Conservation (phyloP, 2,797 vertebrate genomes). For the Remorina albescens region DNA sequence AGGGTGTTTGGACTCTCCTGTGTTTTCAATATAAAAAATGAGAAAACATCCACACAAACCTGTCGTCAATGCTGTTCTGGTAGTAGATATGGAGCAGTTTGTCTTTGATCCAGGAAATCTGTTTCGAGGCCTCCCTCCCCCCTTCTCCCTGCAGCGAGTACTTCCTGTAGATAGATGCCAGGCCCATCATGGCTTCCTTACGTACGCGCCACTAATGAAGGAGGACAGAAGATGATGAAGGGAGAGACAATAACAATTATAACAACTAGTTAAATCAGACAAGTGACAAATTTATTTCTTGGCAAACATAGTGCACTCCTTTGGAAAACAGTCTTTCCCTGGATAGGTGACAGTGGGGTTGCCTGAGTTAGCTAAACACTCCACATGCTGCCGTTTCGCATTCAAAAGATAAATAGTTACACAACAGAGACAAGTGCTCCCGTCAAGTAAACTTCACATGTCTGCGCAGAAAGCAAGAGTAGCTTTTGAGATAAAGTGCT, state of each 20-base stretch:
- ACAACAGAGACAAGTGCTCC: background rate
- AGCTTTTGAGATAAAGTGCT: background rate
- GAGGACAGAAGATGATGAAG: background rate
- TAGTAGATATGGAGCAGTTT: slow-evolving; percentile 99
- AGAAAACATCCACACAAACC: slow-evolving; percentile 82
- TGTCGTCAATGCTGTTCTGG: slow-evolving; percentile 98
- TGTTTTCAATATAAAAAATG: background rate
- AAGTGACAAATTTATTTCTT: background rate
- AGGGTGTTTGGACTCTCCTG: background rate
- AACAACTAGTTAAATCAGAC: background rate
- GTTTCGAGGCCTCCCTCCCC: slow-evolving; percentile 94
- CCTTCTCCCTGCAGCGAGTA: slow-evolving; percentile 95
- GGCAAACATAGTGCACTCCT: background rate
- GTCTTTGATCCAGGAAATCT: slow-evolving; percentile 99
- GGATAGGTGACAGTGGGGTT: background rate
- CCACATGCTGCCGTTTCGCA: background rate
- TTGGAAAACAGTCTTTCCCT: background rate
- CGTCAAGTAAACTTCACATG: background rate
- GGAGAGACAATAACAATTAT: background rate
- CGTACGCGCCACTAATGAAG: slow-evolving; percentile 92
- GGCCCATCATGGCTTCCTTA: slow-evolving; percentile 99
- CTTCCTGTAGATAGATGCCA: slow-evolving; percentile 98
- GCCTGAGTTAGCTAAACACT: background rate
- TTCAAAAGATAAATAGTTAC: background rate
- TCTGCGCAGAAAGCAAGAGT: background rate